Percentiles rank a stretch among this genome's conserved stretches.
These are phyloP conservation scores for Apis cerana DNA, from an alignment of 1,140 invertebrate genomes.

Conservation along the genomic window DNA sequence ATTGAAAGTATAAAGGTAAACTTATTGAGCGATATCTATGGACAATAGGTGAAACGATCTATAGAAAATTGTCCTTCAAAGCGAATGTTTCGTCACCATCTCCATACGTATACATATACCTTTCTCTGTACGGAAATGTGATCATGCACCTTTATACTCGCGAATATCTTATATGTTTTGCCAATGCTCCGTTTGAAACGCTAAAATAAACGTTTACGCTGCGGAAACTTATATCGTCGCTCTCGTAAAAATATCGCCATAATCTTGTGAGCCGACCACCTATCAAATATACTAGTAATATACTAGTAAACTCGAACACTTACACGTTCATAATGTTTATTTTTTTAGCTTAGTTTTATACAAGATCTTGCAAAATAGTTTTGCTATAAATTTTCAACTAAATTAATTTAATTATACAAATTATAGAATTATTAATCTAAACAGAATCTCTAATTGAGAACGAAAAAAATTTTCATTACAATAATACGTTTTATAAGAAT, in stretches of 20 bases:
- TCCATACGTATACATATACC: conserved; percentile 21
- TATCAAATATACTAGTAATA: conserved; percentile 6
- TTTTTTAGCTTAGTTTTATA: neutral
- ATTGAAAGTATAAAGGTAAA: neutral
- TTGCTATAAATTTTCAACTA: neutral
- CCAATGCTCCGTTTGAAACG: conserved; percentile 23
- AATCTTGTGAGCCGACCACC: conserved; percentile 14
- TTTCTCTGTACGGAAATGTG: conserved; percentile 52
- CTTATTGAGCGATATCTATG: neutral
- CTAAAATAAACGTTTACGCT: conserved; percentile 46
- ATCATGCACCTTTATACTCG: conserved; percentile 5
- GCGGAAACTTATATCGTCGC: conserved; percentile 9
- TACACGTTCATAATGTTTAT: neutral
- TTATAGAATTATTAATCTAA: neutral
- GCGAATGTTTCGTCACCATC: conserved; percentile 38
- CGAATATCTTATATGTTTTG: conserved; percentile 3
- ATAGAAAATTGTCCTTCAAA: conserved; percentile 41
- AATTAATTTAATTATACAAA: conserved; percentile 29
- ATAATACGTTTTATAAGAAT: conserved; percentile 17
- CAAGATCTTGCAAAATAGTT: conserved; percentile 30
- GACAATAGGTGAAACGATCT: conserved; percentile 45
- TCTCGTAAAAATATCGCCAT: conserved; percentile 11
- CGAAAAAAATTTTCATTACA: conserved; percentile 7
- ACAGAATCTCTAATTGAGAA: neutral
- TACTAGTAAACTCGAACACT: conserved; percentile 12